A percentile compares a stretch with the other conserved stretches of the same genome.
phyloP scores from a whole-genome alignment of 2,888 invertebrate genomes.

The Apodemia hepburni region DNA sequence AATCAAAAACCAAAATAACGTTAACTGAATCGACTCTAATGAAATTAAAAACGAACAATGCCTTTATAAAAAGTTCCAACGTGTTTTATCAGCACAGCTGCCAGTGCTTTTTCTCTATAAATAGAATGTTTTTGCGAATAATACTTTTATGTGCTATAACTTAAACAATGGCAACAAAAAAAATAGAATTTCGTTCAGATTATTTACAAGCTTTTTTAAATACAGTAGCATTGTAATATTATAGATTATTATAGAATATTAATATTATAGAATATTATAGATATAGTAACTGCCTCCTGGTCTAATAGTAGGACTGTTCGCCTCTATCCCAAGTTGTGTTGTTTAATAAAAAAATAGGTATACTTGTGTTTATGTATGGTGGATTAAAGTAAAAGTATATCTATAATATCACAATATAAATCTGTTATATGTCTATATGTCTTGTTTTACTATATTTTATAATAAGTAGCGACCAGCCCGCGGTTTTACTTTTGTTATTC shows the following conservation, averaged over 20 bases:
- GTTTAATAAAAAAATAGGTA: too few species aligned
- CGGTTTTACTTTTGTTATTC: too few species aligned
- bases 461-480: too few species aligned
- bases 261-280: neutral
- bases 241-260: neutral
- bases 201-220: neutral
- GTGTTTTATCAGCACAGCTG: neutral
- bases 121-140: neutral
- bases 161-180: neutral
- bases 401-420: too few species aligned
- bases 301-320: neutral
- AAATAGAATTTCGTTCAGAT: neutral
- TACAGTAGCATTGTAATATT: neutral
- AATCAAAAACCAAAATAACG: neutral
- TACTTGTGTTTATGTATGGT: too few species aligned
- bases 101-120: neutral
- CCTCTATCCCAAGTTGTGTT: too few species aligned
- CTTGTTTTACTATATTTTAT: too few species aligned
- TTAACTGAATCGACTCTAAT: neutral
- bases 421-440: too few species aligned
- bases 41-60: slow-evolving; percentile 8
- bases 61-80: neutral
- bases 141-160: neutral
- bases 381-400: too few species aligned
- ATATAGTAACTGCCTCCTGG: neutral